phyloP scores from a whole-genome alignment of 1,140 invertebrate species.

The Rhagoletis pomonella region DNA sequence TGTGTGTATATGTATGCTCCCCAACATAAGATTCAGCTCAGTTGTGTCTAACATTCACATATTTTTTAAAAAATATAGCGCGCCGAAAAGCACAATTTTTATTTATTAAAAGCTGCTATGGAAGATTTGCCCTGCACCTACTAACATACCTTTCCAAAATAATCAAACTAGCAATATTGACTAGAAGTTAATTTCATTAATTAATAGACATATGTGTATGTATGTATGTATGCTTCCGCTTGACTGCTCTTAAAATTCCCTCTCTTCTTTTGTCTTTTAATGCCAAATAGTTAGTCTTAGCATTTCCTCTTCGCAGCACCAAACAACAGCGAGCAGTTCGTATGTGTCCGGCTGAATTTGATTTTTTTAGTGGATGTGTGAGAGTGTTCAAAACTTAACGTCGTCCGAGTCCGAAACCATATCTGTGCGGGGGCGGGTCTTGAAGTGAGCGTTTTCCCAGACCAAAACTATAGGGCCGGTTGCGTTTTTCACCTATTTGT shows the following conservation, averaged over 20 bases:
- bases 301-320: not conserved
- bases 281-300: not conserved
- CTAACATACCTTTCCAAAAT: not conserved
- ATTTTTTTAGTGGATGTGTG: not conserved
- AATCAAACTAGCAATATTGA: not conserved
- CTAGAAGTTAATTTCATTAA: not conserved
- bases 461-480: slow-evolving; percentile 61
- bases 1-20: slow-evolving; percentile 17
- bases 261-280: not conserved
- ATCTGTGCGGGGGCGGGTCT: slow-evolving; percentile 55
- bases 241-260: not conserved
- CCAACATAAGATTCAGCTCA: slow-evolving; percentile 28
- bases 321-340: not conserved
- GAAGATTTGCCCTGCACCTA: slow-evolving; percentile 12
- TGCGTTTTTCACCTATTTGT: slow-evolving; percentile 58
- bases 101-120: not conserved
- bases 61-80: not conserved
- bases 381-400: slow-evolving; percentile 61
- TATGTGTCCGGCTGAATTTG: not conserved
- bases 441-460: slow-evolving; percentile 58
- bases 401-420: slow-evolving; percentile 69
- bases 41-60: not conserved
- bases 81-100: not conserved
- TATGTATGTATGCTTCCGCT: not conserved
- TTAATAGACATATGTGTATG: not conserved